Conservation (phyloP, 2,797 vertebrate genomes). For the Trachurus trachurus region DNA sequence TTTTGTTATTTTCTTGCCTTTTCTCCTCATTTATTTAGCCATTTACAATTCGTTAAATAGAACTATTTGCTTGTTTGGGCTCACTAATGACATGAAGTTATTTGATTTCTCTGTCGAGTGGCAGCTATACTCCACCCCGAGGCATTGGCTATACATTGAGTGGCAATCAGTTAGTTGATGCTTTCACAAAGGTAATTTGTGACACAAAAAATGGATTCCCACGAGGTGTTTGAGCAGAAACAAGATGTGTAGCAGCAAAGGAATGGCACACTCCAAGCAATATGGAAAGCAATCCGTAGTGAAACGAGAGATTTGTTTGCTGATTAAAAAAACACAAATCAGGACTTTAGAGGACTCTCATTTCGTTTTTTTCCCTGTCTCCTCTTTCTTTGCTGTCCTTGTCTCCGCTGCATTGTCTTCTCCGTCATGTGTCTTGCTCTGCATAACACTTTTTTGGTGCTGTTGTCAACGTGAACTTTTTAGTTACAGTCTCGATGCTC, state of each 20-base stretch:
- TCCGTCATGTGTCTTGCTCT: conserved; percentile 68
- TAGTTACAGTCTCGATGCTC: conserved; percentile 50
- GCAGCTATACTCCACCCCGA: conserved; percentile 19
- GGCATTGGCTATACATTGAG: conserved; percentile 42
- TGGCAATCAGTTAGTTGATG: conserved; percentile 42
- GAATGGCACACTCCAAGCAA: conserved; percentile 71
- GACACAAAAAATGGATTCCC: conserved; percentile 46
- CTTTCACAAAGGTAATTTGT: conserved; percentile 53
- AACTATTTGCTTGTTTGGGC: conserved; percentile 32
- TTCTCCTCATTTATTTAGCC: conserved; percentile 41
- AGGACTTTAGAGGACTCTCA: conserved; percentile 33
- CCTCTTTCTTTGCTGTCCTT: conserved; percentile 61
- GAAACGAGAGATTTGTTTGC: conserved; percentile 31
- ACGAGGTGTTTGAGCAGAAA: conserved; percentile 39
- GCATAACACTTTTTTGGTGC: conserved; percentile 54
- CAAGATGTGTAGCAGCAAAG: conserved; percentile 27
- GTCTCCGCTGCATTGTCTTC: conserved; percentile 66
- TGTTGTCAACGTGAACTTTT: conserved; percentile 59
- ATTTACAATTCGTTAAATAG: conserved; percentile 54
- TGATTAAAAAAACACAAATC: conserved; percentile 26
- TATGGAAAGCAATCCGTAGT: conserved; percentile 10
- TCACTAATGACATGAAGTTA: conserved; percentile 46
- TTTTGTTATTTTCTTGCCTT: conserved; percentile 11
- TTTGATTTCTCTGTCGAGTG: conserved; percentile 50
- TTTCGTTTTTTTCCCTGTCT: conserved; percentile 45